Evolutionary conservation across 2,113 vertebrate genomes (phyloP), one percentile per base, ranked within the genome.

Genomic region (Athene noctua): DNA sequence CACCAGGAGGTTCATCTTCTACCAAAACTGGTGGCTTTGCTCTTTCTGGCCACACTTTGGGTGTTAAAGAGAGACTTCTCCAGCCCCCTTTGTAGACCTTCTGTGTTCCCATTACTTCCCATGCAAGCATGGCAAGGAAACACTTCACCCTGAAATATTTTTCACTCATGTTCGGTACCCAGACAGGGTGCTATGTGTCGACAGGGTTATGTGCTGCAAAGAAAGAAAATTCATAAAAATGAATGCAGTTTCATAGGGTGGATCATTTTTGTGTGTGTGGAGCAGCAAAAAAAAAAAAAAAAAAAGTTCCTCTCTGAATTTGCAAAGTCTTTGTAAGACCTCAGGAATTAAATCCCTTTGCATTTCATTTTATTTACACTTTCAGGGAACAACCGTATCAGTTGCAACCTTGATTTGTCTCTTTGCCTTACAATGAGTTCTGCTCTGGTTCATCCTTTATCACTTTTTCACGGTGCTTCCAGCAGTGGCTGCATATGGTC

Each of bases 381-480:
- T 91, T 49, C 62, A 91, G 65, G 54, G 46, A 84, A 73, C 84
- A 57, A 57, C 49, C 4, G 0, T 94, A 82, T 92, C 94, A 42
- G 80, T 42, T 0, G 1, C 84, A 94, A 55, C 92, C 84, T 92
- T 90, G 94, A 27, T 91, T 80, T 94, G 62, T 92, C 89, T 94
- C 89, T 91, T 58, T 86, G 74, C 81, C 58, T 96, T 58, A 32
- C 40, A 7, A 85, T 0, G 5, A 62, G 70, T 96, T 96, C 71
- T 96, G 70, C 96, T 96, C 89, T 75, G 73, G 34, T 95, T 96
- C 91, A 90, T 89, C 70, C 80, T 92, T 94, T 95, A 95, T 85
- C 89, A 44, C 78, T 94, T 90, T 73, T 85, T 71, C 78, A 54
- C 21, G 2, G 65, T 18, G 51, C 91, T 91, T 96, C 84, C 92